These are phyloP conservation scores for Hyphantria cunea DNA, from an alignment of 1,140 invertebrate genomes.

Conservation along the genomic window DNA sequence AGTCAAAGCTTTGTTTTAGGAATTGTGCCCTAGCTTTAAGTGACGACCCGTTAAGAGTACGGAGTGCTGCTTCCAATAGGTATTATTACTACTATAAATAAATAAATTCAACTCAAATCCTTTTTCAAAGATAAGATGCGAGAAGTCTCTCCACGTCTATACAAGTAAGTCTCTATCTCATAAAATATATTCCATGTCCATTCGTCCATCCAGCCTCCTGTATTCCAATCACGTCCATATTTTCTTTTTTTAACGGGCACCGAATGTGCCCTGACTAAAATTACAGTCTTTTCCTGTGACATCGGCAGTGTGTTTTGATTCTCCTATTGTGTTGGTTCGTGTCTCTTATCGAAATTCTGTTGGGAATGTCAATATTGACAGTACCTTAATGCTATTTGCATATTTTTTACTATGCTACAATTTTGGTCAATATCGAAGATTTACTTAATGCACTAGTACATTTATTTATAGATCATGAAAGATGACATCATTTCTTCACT, in stretches of 20 bases:
- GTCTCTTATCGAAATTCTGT: conserved; percentile 13
- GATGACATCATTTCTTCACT: too few species aligned
- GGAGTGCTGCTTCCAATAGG: too few species aligned
- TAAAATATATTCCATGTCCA: conserved; percentile 68
- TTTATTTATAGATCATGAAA: too few species aligned
- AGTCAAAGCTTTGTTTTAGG: too few species aligned
- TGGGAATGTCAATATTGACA: conserved; percentile 9
- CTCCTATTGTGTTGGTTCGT: conserved; percentile 48
- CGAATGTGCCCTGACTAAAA: conserved; percentile 71
- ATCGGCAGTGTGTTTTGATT: conserved; percentile 63
- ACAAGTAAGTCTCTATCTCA: conserved; percentile 2
- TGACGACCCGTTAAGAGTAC: too few species aligned
- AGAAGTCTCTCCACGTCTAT: too few species aligned
- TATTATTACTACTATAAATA: too few species aligned
- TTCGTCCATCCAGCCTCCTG: conserved; percentile 44
- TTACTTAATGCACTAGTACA: too few species aligned
- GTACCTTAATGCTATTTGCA: neutral
- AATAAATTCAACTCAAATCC: too few species aligned
- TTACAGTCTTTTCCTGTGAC: conserved; percentile 68
- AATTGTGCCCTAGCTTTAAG: too few species aligned
- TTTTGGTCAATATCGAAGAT: too few species aligned
- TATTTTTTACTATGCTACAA: neutral
- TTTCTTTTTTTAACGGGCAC: conserved; percentile 63
- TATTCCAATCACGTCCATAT: conserved; percentile 61
- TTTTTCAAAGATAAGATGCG: too few species aligned